phyloP scores from a whole-genome alignment of 2,797 vertebrate genomes.

The Oophaga sylvatica region DNA sequence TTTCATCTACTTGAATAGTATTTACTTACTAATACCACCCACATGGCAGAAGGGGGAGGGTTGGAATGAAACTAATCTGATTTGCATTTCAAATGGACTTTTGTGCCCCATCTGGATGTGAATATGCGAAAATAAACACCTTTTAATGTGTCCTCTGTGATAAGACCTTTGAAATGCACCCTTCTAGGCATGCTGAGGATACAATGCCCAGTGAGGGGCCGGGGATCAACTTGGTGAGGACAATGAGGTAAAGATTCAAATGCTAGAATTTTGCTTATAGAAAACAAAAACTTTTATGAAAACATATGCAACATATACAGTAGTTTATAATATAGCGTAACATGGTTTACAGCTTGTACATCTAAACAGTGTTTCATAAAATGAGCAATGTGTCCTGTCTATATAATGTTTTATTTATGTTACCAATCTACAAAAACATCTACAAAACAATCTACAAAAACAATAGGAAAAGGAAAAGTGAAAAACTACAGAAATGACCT shows the following conservation, averaged over 20 bases:
- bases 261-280: not conserved
- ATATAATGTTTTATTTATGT: not conserved
- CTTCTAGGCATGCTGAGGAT: conserved; percentile 61
- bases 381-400: not conserved
- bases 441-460: not conserved
- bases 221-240: conserved; percentile 16
- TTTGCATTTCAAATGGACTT: conserved; percentile 76
- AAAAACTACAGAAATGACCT: not conserved
- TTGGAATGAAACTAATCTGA: conserved; percentile 73
- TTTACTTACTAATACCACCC: conserved; percentile 57
- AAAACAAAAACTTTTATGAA: not conserved
- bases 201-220: conserved; percentile 50
- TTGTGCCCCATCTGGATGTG: conserved; percentile 66
- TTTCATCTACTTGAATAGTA: not conserved
- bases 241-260: not conserved
- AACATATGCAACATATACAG: not conserved
- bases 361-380: not conserved
- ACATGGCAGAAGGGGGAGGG: conserved; percentile 69
- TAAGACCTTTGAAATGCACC: conserved; percentile 77
- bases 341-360: not conserved
- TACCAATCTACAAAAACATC: not conserved
- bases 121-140: conserved; percentile 79
- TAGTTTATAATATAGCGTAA: not conserved
- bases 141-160: conserved; percentile 75
- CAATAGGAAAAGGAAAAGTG: not conserved